Evolutionary conservation across 2,113 vertebrate species (phyloP).

Genomic region (Bos indicus): DNA sequence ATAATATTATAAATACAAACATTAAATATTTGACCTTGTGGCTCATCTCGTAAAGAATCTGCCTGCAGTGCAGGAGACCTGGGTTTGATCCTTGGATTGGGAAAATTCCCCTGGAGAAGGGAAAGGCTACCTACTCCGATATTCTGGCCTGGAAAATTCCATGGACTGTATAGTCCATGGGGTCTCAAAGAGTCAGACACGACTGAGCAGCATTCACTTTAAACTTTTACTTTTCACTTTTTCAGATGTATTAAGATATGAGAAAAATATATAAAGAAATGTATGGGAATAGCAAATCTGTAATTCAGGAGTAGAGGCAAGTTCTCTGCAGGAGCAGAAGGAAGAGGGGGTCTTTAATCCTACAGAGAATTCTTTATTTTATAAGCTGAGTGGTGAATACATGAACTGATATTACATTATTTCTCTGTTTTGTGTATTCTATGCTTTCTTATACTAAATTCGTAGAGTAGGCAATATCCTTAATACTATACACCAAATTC

Average conservation of each 20-base stretch:
- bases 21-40: background rate
- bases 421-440: background rate
- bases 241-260: background rate
- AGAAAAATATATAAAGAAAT: background rate
- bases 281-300: background rate
- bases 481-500: background rate
- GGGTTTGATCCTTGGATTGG: background rate
- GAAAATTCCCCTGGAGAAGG: background rate
- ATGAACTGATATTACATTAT: background rate
- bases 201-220: background rate
- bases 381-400: background rate
- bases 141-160: background rate
- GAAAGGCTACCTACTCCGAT: background rate
- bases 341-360: background rate
- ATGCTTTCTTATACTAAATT: background rate
- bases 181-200: background rate
- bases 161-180: background rate
- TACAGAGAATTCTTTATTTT: background rate
- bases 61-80: background rate
- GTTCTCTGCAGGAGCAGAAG: background rate
- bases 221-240: background rate
- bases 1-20: background rate
- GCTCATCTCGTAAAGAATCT: background rate
- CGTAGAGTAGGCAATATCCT: background rate
- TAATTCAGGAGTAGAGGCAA: background rate